Evolutionary conservation across 2,113 vertebrate genomes (phyloP).

Genomic region (Gadus chalcogrammus): DNA sequence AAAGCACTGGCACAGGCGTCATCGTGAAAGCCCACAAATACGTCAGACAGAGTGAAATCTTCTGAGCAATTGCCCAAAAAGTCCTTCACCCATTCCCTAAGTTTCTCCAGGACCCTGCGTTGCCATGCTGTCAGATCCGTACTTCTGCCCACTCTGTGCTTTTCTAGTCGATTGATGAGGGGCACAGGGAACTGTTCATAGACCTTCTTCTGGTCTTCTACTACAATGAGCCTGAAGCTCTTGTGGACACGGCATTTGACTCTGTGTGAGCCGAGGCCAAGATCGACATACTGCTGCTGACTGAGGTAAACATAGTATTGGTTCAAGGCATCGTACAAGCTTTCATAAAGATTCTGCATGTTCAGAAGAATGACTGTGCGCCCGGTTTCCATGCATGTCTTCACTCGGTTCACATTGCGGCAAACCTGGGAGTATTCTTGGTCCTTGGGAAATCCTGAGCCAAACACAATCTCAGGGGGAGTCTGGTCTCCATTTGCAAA

Average conservation of each 20-base stretch:
- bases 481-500: slow-evolving; percentile 55
- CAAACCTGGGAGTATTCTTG: slow-evolving; percentile 78
- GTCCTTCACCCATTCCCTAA: slow-evolving; percentile 62
- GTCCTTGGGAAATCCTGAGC: slow-evolving; percentile 79
- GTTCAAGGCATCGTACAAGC: slow-evolving; percentile 77
- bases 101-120: slow-evolving; percentile 53
- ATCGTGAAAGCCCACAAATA: slow-evolving; percentile 71
- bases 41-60: slow-evolving; percentile 60
- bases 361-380: slow-evolving; percentile 76
- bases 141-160: slow-evolving; percentile 74
- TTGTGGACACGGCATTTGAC: slow-evolving; percentile 76
- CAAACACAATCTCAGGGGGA: slow-evolving; percentile 75
- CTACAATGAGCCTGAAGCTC: slow-evolving; percentile 72
- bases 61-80: slow-evolving; percentile 38
- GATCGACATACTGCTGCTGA: slow-evolving; percentile 74
- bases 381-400: slow-evolving; percentile 80
- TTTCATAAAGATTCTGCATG: slow-evolving; percentile 79
- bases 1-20: slow-evolving; percentile 74
- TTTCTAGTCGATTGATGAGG: slow-evolving; percentile 77
- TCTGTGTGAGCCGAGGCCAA: slow-evolving; percentile 77
- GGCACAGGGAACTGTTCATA: slow-evolving; percentile 75
- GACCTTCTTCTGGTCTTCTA: slow-evolving; percentile 77
- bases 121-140: slow-evolving; percentile 70
- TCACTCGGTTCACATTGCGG: slow-evolving; percentile 74
- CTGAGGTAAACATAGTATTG: slow-evolving; percentile 77